Base-by-base conservation (phyloP, 1,140 invertebrate genomes). In the Drosophila mauritiana region DNA sequence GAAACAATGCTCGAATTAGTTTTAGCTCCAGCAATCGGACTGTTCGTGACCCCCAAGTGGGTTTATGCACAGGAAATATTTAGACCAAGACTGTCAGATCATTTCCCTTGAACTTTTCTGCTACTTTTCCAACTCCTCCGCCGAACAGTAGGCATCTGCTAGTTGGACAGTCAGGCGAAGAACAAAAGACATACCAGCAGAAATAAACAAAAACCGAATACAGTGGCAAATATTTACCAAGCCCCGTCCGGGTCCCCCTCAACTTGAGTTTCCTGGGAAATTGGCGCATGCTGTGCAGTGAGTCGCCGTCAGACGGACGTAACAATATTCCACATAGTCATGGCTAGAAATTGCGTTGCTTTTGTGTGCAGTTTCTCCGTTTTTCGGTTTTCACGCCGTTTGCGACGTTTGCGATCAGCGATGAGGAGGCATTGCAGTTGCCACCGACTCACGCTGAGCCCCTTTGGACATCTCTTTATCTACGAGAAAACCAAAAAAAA, bases 271-370 rank as follows among this genome's bases (percentile, higher is more conserved):
- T 88, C 83, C 69, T 84, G 67, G 78, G 83, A 88, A 88, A 88
- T 89, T 88, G 83, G 83, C 83, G 83, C 83, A 88, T 89, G 83
- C 83, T 88, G 83, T 80, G 83, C 83, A 84, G 83, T 80, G 83
- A 75, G 78, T 68, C 42, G 62, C 69, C 73, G 63, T 65, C 80
- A 72, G 53, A 63, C 43, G 65, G 52, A 77, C 62, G 72, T 76
- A 80, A 80, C 65, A 72, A 88, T 85, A 68, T 86, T 88, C 65
- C 58, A 59, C 77, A 85, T 73, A 80, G 57, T 75, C 79, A 81
- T 80, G 76, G 67, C 70, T 75, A 58, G 76, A 64, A 64, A 83
- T 83, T 83, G 82, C 82, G 82, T 86, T 54, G 83, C 83, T 88
- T 86, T 86, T 86, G 82, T 85, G 10, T 51, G 31, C 48, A n/a